Base-by-base conservation (phyloP, 2,888 invertebrate species). In the Drosophila pseudotakahashii region DNA sequence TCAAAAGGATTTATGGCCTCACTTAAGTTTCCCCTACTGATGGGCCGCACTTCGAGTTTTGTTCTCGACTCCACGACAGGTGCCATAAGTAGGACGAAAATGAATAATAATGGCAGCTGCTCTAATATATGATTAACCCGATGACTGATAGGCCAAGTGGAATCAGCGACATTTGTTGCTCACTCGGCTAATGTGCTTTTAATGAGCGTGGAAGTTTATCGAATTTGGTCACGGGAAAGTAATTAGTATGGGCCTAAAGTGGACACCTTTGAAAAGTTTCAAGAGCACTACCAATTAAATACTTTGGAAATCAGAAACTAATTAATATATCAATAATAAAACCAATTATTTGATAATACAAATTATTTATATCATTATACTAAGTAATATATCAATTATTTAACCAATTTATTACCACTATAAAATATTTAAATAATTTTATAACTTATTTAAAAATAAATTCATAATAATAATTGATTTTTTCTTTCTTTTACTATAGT, bases 1-100 rank as follows among this genome's bases (percentile, higher is more conserved):
- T 47, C 44, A 39, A 69, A 68, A 57, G 73, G 71, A 71, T 71
- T 71, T 71, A 71, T 71, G 36, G 71, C 39, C 45, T 37, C 73
- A 73, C 71, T 71, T 71, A 64, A 73, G 58, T 53, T 53, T 54
- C 34, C 34, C 36, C 32, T 11, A 41, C 45, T 55, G 66, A 67
- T 67, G 66, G 26, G 69, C 10, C 48, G 9, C 36, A 13, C 36
- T 69, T 36, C 23, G 34, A 54, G 68, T 54, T 54, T 67, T 66
- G 54, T 39, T 45, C 37, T 14, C 41, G 19, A 26, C 36, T 16
- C 16, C 34, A 13, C 36, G 70, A 60, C 50, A 70, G 69, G 59
- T 70, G 69, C 59, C 51, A 59, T 60, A 53, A 59, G 70, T 45
- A 34, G 45, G 45, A 51, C 34, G 39, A 59, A 70, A 59, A 70